A percentile compares a stretch with the other conserved stretches of the same genome.
These are phyloP conservation scores for Numida meleagris DNA, from an alignment of 2,113 vertebrate species.

Conservation along the genomic window DNA sequence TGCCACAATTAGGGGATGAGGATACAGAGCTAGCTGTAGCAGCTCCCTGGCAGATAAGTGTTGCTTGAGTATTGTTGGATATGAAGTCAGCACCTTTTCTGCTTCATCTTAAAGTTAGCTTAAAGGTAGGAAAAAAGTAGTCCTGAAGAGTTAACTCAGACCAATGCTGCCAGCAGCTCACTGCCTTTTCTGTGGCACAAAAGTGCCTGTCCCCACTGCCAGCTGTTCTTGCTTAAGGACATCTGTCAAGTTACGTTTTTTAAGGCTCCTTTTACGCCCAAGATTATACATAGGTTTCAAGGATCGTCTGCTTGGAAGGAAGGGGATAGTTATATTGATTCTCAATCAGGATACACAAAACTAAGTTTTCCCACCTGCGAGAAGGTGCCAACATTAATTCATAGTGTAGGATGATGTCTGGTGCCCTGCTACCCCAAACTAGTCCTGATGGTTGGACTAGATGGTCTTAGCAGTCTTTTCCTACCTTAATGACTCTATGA, in stretches of 20 bases:
- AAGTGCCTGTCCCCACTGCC: neutral
- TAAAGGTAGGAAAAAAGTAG: neutral
- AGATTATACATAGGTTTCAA: neutral
- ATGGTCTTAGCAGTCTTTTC: too few species aligned
- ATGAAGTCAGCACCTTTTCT: neutral
- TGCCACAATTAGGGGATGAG: neutral
- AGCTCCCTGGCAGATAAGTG: neutral
- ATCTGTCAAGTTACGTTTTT: neutral
- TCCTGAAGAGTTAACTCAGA: neutral
- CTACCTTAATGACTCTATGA: too few species aligned
- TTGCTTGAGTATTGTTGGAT: neutral
- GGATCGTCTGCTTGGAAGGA: neutral
- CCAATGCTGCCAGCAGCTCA: neutral
- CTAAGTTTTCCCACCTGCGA: neutral
- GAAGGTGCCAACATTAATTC: neutral
- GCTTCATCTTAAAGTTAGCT: neutral
- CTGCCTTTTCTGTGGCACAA: neutral
- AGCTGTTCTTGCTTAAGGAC: neutral
- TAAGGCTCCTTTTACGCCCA: neutral
- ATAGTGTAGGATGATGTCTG: neutral
- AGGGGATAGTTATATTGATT: neutral
- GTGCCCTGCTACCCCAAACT: neutral
- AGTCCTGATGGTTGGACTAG: neutral
- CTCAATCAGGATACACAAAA: neutral
- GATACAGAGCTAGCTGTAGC: neutral